A percentile compares a stretch with the other conserved stretches of the same genome.
Evolutionary conservation across 2,888 invertebrate genomes (phyloP).

Genomic region (Monochamus alternatus): DNA sequence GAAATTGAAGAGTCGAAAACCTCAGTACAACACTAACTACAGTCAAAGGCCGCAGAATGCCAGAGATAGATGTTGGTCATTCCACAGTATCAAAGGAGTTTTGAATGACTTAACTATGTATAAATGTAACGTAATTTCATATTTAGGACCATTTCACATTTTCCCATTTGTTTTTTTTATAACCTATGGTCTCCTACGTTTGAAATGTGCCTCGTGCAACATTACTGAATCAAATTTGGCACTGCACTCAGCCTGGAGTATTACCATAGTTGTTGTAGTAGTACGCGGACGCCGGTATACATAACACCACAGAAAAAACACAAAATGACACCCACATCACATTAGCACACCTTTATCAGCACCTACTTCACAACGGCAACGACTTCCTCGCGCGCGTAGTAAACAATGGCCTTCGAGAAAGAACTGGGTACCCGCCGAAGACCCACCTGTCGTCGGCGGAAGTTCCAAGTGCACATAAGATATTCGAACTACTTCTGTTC

Average conservation of each 20-base stretch:
- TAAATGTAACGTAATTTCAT: no score
- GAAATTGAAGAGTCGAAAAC: no score
- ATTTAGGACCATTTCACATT: no score
- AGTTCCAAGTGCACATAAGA: constrained; percentile 53
- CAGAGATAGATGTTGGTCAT: no score
- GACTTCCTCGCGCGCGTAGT: constrained; percentile 20
- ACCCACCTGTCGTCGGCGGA: constrained; percentile 55
- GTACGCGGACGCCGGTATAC: constrained; percentile 31
- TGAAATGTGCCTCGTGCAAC: no score
- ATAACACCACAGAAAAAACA: constrained; percentile 35
- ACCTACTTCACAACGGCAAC: constrained; percentile 33
- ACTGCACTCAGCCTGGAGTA: constrained; percentile 1
- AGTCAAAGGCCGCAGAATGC: no score
- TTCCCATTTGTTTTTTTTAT: no score
- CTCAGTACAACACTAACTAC: no score
- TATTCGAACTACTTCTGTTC: constrained; percentile 55
- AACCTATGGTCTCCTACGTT: no score
- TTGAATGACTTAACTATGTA: no score
- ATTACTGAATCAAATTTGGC: no score
- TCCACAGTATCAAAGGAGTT: no score
- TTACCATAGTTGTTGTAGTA: constrained; percentile 46
- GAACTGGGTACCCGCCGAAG: constrained; percentile 34
- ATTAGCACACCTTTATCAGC: constrained; percentile 30
- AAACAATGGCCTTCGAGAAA: constrained; percentile 34
- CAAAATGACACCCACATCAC: constrained; percentile 51